Evolutionary conservation across 2,797 vertebrate species (phyloP).

Genomic region (Poecilia picta): DNA sequence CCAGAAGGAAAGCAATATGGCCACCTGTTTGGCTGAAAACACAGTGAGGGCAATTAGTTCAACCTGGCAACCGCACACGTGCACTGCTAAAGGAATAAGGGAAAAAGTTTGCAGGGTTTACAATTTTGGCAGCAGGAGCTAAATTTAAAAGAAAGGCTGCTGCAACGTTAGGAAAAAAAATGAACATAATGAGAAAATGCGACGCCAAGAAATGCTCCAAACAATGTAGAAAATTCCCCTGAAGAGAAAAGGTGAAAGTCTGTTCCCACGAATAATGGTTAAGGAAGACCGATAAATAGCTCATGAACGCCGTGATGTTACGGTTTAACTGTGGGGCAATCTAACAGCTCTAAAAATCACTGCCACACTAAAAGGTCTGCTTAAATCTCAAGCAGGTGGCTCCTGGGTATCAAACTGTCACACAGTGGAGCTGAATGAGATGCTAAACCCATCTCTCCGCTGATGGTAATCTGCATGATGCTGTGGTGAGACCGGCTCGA

Average conservation of each 20-base stretch:
- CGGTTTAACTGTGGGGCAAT: slow-evolving; percentile 53
- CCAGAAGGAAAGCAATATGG: slow-evolving; percentile 70
- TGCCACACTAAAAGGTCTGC: slow-evolving; percentile 48
- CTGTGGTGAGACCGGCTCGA: slow-evolving; percentile 7
- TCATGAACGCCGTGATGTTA: slow-evolving; percentile 7
- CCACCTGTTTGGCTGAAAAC: slow-evolving; percentile 70
- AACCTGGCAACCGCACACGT: slow-evolving; percentile 50
- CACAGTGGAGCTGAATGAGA: slow-evolving; percentile 5
- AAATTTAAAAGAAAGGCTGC: slow-evolving; percentile 9
- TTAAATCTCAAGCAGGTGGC: slow-evolving; percentile 50
- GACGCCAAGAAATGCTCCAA: neutral
- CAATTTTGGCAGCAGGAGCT: slow-evolving; percentile 29
- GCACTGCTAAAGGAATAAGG: slow-evolving; percentile 40
- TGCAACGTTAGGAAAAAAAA: slow-evolving; percentile 6
- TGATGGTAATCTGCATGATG: slow-evolving; percentile 24
- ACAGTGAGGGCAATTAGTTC: slow-evolving; percentile 67
- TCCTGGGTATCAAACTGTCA: slow-evolving; percentile 38
- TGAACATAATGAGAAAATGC: neutral
- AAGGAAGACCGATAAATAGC: slow-evolving; percentile 15
- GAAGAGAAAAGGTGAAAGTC: slow-evolving; percentile 25
- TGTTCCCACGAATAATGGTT: neutral
- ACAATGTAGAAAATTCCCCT: neutral
- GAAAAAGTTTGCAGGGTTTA: slow-evolving; percentile 43
- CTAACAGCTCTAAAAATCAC: slow-evolving; percentile 49
- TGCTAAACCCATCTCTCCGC: slow-evolving; percentile 11